Base-by-base conservation (phyloP, 2,888 invertebrate species). In the Pseudococcus longispinus region DNA sequence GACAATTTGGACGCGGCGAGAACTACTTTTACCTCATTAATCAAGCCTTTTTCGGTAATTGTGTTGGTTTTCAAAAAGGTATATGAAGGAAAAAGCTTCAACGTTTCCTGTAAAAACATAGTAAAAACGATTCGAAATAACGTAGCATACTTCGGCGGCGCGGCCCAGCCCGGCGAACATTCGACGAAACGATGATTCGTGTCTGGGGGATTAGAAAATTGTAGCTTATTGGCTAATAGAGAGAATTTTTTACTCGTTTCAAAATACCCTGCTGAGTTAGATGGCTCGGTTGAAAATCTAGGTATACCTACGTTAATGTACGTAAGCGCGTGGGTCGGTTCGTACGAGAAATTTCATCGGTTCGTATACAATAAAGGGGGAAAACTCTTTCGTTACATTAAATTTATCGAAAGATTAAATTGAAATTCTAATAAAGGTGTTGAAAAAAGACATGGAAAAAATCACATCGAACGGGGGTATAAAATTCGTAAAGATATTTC, bases 371-470 rank as follows among this genome's bases (percentile, higher is more conserved):
- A 80, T 80, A 80, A 80, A 9, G 37, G 70, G 8, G 20, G 8
- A 80, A n/a, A n/a, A n/a, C 77, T 20, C 18, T 42, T 80, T 20
- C 37, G 11, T 37, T 20, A 23, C 77, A 80, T 42, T 80, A 80
- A 37, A 80, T 80, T 80, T 80, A 80, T 80, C 37, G 42, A 20
- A 42, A 80, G 42, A 80, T 20, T 80, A 42, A 80, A 80, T 42
- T 80, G 42, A 42, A 80, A 80, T 80, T 80, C 42, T 80, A 80
- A 42, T 80, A 80, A 70, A 80, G 77, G 77, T 80, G 70, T 80
- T 37, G 77, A 42, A 32, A 18, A 18, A 74, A 74, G 26, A 70
- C 2, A 11, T 1, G 74, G 32, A 42, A 13, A 42, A 80, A 42
- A 42, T 20, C 42, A 80, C 15, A 70, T 20, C 74, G 74, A 70